Base-by-base conservation (phyloP, 2,113 vertebrate species). In the Lampris megalopsis region DNA sequence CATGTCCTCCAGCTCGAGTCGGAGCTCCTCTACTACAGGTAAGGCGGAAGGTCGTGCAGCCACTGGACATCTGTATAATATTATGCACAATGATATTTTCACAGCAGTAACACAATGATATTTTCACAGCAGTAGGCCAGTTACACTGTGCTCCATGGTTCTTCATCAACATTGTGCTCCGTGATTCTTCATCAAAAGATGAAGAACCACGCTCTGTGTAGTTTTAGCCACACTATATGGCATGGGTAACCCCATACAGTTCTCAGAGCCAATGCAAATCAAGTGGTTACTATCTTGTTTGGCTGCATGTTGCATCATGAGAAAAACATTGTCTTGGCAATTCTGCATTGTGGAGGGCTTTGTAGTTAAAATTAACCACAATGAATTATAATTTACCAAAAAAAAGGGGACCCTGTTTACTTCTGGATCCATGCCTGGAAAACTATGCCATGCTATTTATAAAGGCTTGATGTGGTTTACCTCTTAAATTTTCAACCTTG, bases 11-110 rank as follows among this genome's bases (percentile, higher is more conserved):
- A 95, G 84, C 93, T 98, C 76, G 96, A 99, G 70, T 90, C 90
- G 0, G 94, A 98, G 77, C 92, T 98, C 54, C 92, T 90, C 57
- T 92, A 86, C 83, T 97, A 94, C 82, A 97, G 96, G 97, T 99
- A 93, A 72, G 0, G 37, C 24, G 24, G 24, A 24, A 24, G 24
- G 24, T 24, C 24, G 24, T 24, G 24, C 24, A 24, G 24, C 24
- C 24, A 24, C 24, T 24, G 24, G 24, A 24, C 24, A 24, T 24
- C 24, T 24, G 24, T 24, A 24, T 24, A 24, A 24, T 24, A 24
- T 24, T 24, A 24, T 24, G 0, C 24, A 24, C 24, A 24, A 24
- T 24, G 24, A 24, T 24, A 24, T 24, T 24, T 24, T 24, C 24
- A 24, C 24, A 24, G 24, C 24, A 24, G 24, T 24, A 24, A 24